phyloP scores from a whole-genome alignment of 2,797 vertebrate genomes.

The Sarcophilus harrisii region DNA sequence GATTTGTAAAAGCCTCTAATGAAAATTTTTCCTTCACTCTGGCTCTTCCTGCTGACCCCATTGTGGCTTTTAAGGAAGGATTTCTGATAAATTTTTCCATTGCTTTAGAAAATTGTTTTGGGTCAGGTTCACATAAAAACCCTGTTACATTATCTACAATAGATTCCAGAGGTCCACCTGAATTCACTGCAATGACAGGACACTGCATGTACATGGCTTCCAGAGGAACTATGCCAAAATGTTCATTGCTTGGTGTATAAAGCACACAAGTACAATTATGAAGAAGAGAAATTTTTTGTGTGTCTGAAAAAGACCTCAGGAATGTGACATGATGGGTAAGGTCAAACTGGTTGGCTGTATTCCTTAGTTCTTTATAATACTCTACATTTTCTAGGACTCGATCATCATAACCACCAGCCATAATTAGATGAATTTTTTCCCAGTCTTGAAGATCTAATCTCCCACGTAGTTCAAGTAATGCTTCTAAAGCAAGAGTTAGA shows the following conservation, averaged over 20 bases:
- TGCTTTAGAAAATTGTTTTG: constrained; percentile 90
- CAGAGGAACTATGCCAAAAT: constrained; percentile 97
- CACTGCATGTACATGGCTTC: constrained; percentile 97
- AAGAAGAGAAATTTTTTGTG: constrained; percentile 92
- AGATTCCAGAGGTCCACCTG: constrained; percentile 96
- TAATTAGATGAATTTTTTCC: constrained; percentile 90
- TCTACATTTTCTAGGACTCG: constrained; percentile 94
- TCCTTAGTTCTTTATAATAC: constrained; percentile 92
- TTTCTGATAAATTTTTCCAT: constrained; percentile 92
- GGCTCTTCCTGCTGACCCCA: constrained; percentile 93
- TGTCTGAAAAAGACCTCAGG: constrained; percentile 94
- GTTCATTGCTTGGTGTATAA: constrained; percentile 97
- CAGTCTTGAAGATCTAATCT: constrained; percentile 85
- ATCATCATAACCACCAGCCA: constrained; percentile 96
- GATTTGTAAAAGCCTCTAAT: constrained; percentile 92
- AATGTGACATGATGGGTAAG: constrained; percentile 91
- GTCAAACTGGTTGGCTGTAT: constrained; percentile 84
- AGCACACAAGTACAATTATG: constrained; percentile 90
- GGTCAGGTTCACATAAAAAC: constrained; percentile 92
- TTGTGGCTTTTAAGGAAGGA: constrained; percentile 88
- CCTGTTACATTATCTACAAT: constrained; percentile 91
- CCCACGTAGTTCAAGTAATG: constrained; percentile 87
- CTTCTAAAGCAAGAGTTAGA: constrained; percentile 90
- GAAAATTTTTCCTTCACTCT: constrained; percentile 94
- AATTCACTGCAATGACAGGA: constrained; percentile 95